A percentile compares a stretch with the other conserved stretches of the same genome.
phyloP scores from a whole-genome alignment of 1,140 invertebrate genomes.

The Portunus trituberculatus region DNA sequence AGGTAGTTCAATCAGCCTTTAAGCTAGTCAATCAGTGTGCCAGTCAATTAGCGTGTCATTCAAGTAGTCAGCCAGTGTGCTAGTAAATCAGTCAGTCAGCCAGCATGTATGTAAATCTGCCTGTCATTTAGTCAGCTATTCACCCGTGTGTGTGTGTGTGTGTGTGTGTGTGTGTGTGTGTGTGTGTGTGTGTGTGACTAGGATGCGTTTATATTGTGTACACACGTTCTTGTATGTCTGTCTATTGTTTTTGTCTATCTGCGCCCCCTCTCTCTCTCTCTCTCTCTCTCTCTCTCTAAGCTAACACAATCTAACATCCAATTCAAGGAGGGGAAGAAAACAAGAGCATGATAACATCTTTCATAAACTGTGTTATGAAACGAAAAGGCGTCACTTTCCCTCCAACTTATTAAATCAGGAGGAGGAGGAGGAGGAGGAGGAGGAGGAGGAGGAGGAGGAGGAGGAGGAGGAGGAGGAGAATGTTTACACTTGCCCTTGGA shows the following conservation, averaged over 20 bases:
- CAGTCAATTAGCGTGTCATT: background rate
- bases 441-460: no score
- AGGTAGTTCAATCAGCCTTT: no score
- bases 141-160: slow-evolving; percentile 32
- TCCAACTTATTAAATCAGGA: background rate
- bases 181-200: background rate
- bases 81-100: no score
- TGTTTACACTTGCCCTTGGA: background rate
- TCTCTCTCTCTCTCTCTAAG: slow-evolving; percentile 28
- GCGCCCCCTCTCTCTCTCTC: background rate
- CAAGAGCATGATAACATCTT: background rate
- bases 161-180: slow-evolving; percentile 42
- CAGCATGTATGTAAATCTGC: no score
- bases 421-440: background rate
- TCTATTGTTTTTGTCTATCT: background rate
- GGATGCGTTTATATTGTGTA: no score
- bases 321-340: background rate
- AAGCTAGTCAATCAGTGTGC: no score
- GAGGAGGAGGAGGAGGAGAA: background rate
- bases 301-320: background rate
- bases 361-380: background rate
- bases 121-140: background rate
- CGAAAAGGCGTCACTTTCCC: background rate
- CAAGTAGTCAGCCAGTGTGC: background rate
- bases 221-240: background rate